phyloP scores from a whole-genome alignment of 2,797 vertebrate genomes.

The Amphiprion clarkii region DNA sequence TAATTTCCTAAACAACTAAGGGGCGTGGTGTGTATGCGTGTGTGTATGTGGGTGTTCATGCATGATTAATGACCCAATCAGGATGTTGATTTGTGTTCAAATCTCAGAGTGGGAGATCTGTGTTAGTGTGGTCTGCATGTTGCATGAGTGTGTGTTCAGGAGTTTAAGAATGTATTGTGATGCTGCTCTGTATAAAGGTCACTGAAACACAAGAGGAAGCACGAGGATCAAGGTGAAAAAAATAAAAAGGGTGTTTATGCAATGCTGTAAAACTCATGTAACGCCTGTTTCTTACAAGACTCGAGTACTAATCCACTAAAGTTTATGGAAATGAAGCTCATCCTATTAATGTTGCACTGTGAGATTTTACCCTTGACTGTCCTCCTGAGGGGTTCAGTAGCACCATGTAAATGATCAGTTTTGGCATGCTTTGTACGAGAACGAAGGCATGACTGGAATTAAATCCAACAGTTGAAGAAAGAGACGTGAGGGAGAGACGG shows the following conservation, averaged over 20 bases:
- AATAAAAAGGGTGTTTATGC: conserved; percentile 30
- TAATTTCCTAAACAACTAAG: conserved; percentile 69
- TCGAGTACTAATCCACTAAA: conserved; percentile 50
- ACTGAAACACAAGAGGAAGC: conserved; percentile 38
- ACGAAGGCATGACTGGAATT: conserved; percentile 59
- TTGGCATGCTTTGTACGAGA: conserved; percentile 36
- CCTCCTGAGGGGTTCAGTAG: conserved; percentile 27
- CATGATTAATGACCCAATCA: conserved; percentile 65
- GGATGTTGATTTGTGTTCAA: conserved; percentile 59
- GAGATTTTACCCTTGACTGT: conserved; percentile 60
- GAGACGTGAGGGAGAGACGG: conserved; percentile 10
- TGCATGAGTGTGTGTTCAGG: conserved; percentile 11
- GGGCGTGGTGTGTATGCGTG: conserved; percentile 47
- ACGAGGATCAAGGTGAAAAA: conserved; percentile 26
- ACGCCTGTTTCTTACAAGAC: conserved; percentile 38
- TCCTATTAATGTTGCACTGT: conserved; percentile 57
- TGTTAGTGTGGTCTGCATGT: conserved; percentile 23
- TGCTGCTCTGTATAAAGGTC: conserved; percentile 47
- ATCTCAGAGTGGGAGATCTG: conserved; percentile 22
- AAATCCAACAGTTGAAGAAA: conserved; percentile 36
- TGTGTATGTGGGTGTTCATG: conserved; percentile 34
- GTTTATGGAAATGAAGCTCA: conserved; percentile 61
- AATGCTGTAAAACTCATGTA: conserved; percentile 41
- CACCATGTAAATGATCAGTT: conserved; percentile 57
- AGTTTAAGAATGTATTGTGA: conserved; percentile 33